Evolutionary conservation across 2,113 vertebrate species (phyloP).

Genomic region (Indri indri): DNA sequence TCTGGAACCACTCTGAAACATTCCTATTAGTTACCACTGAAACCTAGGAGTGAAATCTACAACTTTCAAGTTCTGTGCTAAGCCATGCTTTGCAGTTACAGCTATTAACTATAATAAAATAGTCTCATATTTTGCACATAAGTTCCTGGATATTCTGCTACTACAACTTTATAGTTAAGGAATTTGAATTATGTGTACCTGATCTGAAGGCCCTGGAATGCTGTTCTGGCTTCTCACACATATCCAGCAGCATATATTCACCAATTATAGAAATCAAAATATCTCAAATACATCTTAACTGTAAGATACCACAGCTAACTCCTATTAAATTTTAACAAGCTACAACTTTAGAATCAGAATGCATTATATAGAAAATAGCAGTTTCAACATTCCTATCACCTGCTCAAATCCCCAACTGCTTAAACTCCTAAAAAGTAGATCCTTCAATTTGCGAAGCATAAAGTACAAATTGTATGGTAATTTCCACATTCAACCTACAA

Average conservation of each 20-base stretch:
- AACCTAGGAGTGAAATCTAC: neutral
- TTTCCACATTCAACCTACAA: slow-evolving; percentile 6
- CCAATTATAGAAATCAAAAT: neutral
- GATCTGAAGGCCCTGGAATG: neutral
- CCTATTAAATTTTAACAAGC: neutral
- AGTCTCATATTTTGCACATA: neutral
- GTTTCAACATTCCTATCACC: neutral
- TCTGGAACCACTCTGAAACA: neutral
- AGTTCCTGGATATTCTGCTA: neutral
- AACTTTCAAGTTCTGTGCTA: neutral
- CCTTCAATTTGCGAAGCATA: slow-evolving; percentile 2
- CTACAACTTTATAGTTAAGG: neutral
- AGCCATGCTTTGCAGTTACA: neutral
- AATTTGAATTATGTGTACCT: neutral
- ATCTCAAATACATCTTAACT: neutral
- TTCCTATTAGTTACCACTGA: neutral
- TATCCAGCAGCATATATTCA: neutral
- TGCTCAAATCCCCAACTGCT: neutral
- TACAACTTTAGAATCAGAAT: neutral
- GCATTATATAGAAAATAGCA: neutral
- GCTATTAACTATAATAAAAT: neutral
- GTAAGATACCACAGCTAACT: neutral
- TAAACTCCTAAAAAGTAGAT: neutral
- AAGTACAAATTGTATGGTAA: neutral
- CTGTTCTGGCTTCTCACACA: neutral